Conservation (phyloP, 2,797 vertebrate species). For the Naso thynnoides region DNA sequence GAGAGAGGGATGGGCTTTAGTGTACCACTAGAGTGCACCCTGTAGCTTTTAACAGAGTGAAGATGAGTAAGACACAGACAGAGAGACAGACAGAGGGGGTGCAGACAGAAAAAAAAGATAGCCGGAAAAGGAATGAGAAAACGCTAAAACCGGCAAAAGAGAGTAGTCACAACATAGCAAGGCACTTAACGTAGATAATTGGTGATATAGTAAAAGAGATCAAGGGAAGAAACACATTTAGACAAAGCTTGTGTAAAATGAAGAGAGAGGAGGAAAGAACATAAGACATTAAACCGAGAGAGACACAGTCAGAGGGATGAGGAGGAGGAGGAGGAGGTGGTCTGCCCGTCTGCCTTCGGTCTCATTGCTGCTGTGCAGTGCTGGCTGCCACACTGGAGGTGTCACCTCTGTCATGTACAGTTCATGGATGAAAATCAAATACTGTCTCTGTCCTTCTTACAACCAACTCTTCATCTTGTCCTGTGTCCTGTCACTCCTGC, state of each 20-base stretch:
- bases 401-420: slow-evolving; percentile 61
- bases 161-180: slow-evolving; percentile 19
- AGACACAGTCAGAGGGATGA: not conserved
- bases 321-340: not conserved
- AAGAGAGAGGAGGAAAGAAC: slow-evolving; percentile 11
- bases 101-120: slow-evolving; percentile 8
- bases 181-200: slow-evolving; percentile 19
- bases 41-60: slow-evolving; percentile 55
- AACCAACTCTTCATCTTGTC: slow-evolving; percentile 20
- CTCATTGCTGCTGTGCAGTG: slow-evolving; percentile 28
- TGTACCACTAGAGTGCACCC: slow-evolving; percentile 76
- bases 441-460: slow-evolving; percentile 9
- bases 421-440: slow-evolving; percentile 50
- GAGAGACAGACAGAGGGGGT: slow-evolving; percentile 2
- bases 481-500: slow-evolving; percentile 20
- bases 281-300: slow-evolving; percentile 9
- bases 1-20: slow-evolving; percentile 35
- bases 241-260: slow-evolving; percentile 1
- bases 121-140: slow-evolving; percentile 6
- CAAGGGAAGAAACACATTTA: slow-evolving; percentile 11
- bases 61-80: slow-evolving; percentile 24
- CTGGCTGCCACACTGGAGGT: slow-evolving; percentile 46
- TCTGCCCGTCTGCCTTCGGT: not conserved
- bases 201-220: not conserved
- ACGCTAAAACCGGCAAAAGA: slow-evolving; percentile 12